Percentiles rank a stretch among this genome's conserved stretches.
phyloP scores from a whole-genome alignment of 2,888 invertebrate genomes.

The Drosophila antonietae region DNA sequence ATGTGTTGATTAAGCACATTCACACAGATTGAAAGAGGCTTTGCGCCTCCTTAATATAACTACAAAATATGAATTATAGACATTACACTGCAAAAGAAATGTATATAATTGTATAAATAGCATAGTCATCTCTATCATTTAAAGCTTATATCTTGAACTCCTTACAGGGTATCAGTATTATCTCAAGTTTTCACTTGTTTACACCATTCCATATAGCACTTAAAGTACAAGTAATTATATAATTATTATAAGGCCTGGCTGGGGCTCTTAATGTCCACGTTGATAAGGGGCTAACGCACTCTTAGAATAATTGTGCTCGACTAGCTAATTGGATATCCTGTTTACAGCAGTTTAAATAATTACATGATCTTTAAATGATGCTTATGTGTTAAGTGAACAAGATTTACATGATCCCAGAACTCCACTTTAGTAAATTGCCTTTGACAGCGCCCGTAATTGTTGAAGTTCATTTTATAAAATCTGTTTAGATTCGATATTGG shows the following conservation, averaged over 20 bases:
- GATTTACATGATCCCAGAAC: background rate
- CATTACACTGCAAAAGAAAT: background rate
- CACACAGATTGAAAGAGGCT: background rate
- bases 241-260: background rate
- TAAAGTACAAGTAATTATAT: slow-evolving; percentile 11
- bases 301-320: too few species aligned
- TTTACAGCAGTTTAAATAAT: background rate
- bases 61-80: background rate
- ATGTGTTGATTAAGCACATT: background rate
- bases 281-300: slow-evolving; percentile 38
- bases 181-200: slow-evolving; percentile 13
- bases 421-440: slow-evolving; percentile 7
- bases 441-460: slow-evolving; percentile 13
- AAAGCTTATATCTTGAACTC: background rate
- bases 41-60: background rate
- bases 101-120: background rate
- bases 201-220: background rate
- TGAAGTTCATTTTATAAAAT: background rate
- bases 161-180: slow-evolving; percentile 19
- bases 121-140: background rate
- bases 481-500: slow-evolving; percentile 11
- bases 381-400: background rate
- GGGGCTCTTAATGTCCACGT: slow-evolving; percentile 3
- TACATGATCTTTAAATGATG: background rate
- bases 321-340: slow-evolving; percentile 1